phyloP scores from a whole-genome alignment of 1,140 invertebrate species.

The Atopsyche davidsoni region DNA sequence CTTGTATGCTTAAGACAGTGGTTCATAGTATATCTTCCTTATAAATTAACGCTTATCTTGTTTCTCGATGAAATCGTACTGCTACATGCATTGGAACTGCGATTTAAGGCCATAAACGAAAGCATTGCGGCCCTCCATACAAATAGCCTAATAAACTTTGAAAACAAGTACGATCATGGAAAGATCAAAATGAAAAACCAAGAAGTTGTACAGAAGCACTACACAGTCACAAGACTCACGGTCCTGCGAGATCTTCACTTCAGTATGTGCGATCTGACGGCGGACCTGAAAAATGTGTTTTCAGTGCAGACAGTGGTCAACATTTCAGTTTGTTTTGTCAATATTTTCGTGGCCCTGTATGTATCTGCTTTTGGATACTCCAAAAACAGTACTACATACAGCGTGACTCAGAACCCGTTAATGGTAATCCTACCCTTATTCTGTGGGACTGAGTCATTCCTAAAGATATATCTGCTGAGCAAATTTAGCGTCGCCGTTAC shows the following conservation, averaged over 20 bases:
- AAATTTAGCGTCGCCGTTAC: conserved; percentile 7
- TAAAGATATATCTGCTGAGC: conserved; percentile 8
- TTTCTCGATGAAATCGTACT: conserved; percentile 11
- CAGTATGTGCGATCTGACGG: conserved; percentile 6
- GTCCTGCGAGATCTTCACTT: conserved; percentile 11
- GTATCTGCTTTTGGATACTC: conserved; percentile 11
- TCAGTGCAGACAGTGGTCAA: conserved; percentile 14
- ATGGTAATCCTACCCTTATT: conserved; percentile 8
- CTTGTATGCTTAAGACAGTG: conserved; percentile 8
- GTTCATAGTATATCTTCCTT: conserved; percentile 8
- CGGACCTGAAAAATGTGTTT: conserved; percentile 10
- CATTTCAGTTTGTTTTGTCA: conserved; percentile 13
- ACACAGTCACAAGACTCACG: background rate
- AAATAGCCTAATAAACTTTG: background rate
- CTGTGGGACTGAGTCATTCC: conserved; percentile 6
- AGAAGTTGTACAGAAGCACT: background rate
- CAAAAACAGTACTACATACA: conserved; percentile 8
- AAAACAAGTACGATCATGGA: background rate
- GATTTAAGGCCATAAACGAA: conserved; percentile 10
- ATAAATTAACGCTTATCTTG: conserved; percentile 5
- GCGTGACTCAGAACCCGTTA: background rate
- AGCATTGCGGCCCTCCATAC: background rate
- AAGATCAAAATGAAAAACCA: conserved; percentile 3
- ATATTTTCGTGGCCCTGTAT: conserved; percentile 14
- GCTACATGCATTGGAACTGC: conserved; percentile 1